A percentile compares a stretch with the other conserved stretches of the same genome.
These are phyloP conservation scores for Calypte anna DNA, from an alignment of 2,113 vertebrate species.

Conservation along the genomic window DNA sequence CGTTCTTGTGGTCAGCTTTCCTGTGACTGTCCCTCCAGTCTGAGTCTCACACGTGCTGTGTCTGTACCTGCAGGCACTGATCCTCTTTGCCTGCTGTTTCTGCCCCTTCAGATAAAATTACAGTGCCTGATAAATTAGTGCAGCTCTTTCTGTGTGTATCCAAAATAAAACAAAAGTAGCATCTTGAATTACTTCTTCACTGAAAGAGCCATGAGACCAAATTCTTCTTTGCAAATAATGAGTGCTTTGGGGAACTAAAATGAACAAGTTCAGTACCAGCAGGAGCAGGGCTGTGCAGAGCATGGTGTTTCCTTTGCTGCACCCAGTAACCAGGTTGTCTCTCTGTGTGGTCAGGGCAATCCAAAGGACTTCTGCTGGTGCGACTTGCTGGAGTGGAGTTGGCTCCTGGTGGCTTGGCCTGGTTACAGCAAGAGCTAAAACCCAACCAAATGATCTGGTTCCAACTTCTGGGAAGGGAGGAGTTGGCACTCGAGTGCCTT, in stretches of 20 bases:
- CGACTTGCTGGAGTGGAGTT: conserved; percentile 89
- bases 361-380: conserved; percentile 76
- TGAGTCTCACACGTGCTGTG: not conserved
- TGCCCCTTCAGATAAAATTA: not conserved
- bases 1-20: not conserved
- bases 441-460: conserved; percentile 86
- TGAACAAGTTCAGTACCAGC: rapidly evolving
- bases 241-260: not conserved
- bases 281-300: not conserved
- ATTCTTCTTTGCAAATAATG: not conserved
- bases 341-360: conserved; percentile 71
- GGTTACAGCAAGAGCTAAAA: conserved; percentile 82
- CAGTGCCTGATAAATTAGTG: not conserved
- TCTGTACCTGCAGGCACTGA: not conserved
- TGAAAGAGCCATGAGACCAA: not conserved
- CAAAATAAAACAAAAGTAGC: not conserved
- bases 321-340: not conserved
- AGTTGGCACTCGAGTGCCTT: conserved; percentile 83
- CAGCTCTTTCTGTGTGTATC: not conserved
- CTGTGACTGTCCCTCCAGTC: not conserved
- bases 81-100: not conserved
- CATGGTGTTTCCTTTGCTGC: not conserved
- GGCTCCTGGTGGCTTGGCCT: conserved; percentile 76
- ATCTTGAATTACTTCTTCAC: not conserved
- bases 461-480: conserved; percentile 86